A percentile compares a stretch with the other conserved stretches of the same genome.
Evolutionary conservation across 2,888 invertebrate genomes (phyloP).

Genomic region (Lutraria lutraria): DNA sequence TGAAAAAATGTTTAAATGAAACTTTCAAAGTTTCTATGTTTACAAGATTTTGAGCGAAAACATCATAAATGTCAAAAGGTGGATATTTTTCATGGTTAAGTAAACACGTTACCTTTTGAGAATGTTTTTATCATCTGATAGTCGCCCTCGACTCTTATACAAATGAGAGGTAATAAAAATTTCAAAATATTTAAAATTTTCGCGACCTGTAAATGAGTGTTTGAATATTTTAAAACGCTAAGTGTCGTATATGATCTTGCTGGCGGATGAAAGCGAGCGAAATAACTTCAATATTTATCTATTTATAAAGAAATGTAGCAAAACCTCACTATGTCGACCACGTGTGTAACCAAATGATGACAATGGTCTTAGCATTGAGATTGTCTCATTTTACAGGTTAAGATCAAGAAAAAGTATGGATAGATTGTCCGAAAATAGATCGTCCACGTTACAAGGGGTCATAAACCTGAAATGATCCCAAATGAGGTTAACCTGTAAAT

Average conservation of each 20-base stretch:
- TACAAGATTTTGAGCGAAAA: conserved; percentile 45
- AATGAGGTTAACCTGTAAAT: too few relatives aligned
- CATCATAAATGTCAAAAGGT: conserved; percentile 58
- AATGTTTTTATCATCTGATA: conserved; percentile 50
- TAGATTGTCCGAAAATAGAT: too few relatives aligned
- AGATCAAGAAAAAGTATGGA: too few relatives aligned
- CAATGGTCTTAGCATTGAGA: too few relatives aligned
- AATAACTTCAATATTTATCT: not conserved
- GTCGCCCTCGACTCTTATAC: conserved; percentile 25
- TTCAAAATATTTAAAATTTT: conserved; percentile 49
- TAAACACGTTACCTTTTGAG: conserved; percentile 48
- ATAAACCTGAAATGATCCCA: too few relatives aligned
- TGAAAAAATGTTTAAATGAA: conserved; percentile 49
- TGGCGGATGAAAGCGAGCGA: not conserved
- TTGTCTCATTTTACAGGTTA: too few relatives aligned
- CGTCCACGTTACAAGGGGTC: too few relatives aligned
- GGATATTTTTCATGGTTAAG: conserved; percentile 50
- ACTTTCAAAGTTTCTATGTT: conserved; percentile 46
- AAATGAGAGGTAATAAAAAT: conserved; percentile 36
- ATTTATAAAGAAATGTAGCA: too few relatives aligned
- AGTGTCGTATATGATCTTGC: not conserved
- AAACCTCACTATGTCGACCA: too few relatives aligned
- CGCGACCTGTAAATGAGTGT: not conserved
- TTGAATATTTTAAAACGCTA: not conserved
- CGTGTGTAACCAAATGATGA: too few relatives aligned